A percentile compares a stretch with the other conserved stretches of the same genome.
phyloP scores from a whole-genome alignment of 2,113 vertebrate species.

The Onychostoma macrolepis region DNA sequence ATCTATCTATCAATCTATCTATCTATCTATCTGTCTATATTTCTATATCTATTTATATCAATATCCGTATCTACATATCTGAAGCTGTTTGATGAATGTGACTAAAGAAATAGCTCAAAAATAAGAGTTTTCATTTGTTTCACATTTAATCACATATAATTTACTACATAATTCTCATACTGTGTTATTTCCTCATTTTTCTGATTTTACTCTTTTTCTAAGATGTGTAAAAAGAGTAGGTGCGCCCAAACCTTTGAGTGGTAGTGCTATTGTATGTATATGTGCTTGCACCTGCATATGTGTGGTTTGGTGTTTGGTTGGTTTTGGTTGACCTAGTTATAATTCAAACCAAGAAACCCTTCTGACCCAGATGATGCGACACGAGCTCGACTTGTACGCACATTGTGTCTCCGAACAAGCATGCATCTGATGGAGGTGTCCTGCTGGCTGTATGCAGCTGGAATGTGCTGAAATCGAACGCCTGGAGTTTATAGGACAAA shows the following conservation, averaged over 20 bases:
- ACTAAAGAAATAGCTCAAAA: not conserved
- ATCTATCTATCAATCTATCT: too few species aligned
- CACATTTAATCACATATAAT: not conserved
- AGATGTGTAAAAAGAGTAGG: not conserved
- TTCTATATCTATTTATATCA: too few species aligned
- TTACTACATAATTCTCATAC: not conserved
- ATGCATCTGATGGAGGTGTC: not conserved
- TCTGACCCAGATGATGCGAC: slow-evolving; percentile 1
- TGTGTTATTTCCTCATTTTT: not conserved
- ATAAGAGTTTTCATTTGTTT: not conserved
- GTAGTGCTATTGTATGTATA: not conserved
- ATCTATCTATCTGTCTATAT: not conserved
- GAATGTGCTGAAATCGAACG: slow-evolving; percentile 22
- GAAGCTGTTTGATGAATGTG: not conserved
- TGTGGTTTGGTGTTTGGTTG: slow-evolving; percentile 11
- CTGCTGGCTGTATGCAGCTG: not conserved
- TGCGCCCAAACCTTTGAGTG: not conserved
- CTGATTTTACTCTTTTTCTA: not conserved
- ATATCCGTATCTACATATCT: not conserved
- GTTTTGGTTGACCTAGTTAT: slow-evolving; percentile 34
- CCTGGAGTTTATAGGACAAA: not conserved
- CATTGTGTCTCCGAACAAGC: not conserved
- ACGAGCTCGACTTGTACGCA: not conserved
- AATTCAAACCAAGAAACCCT: not conserved
- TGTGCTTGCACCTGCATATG: slow-evolving; percentile 30